Conservation (phyloP, 2,888 invertebrate species). For the Actias luna region DNA sequence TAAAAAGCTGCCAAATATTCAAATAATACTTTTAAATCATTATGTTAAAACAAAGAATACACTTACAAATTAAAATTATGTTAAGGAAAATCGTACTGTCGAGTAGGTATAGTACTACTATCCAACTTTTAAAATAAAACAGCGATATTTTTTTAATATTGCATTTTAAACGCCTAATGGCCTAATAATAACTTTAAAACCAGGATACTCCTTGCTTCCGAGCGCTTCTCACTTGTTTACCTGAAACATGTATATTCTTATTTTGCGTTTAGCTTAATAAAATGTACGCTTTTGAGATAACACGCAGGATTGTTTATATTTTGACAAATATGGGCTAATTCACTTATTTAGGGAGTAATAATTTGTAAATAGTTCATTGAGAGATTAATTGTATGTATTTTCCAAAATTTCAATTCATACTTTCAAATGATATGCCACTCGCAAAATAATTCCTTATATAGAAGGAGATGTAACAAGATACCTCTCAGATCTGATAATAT, state of each 20-base stretch:
- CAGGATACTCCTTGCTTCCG: slow-evolving; percentile 14
- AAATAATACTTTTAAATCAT: too few relatives aligned
- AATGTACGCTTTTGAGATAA: background rate
- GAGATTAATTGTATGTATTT: too few relatives aligned
- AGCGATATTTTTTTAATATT: background rate
- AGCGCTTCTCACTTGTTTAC: slow-evolving; percentile 9
- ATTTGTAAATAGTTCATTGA: too few relatives aligned
- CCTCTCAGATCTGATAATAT: too few relatives aligned
- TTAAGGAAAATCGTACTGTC: background rate
- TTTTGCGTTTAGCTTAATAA: background rate
- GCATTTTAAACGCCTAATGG: background rate
- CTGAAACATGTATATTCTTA: slow-evolving; percentile 7
- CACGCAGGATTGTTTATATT: background rate
- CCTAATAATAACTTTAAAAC: too few relatives aligned
- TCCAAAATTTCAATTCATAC: too few relatives aligned
- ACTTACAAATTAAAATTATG: background rate
- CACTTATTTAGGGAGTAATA: too few relatives aligned
- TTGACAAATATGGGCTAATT: background rate
- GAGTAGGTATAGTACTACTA: background rate
- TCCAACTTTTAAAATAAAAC: background rate
- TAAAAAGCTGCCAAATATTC: too few relatives aligned
- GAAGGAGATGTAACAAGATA: too few relatives aligned
- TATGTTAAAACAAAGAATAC: too few relatives aligned
- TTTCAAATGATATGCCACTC: too few relatives aligned
- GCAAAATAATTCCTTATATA: too few relatives aligned